These are phyloP conservation scores for Lutjanus argentimaculatus DNA, from an alignment of 2,797 vertebrate genomes.

Conservation along the genomic window DNA sequence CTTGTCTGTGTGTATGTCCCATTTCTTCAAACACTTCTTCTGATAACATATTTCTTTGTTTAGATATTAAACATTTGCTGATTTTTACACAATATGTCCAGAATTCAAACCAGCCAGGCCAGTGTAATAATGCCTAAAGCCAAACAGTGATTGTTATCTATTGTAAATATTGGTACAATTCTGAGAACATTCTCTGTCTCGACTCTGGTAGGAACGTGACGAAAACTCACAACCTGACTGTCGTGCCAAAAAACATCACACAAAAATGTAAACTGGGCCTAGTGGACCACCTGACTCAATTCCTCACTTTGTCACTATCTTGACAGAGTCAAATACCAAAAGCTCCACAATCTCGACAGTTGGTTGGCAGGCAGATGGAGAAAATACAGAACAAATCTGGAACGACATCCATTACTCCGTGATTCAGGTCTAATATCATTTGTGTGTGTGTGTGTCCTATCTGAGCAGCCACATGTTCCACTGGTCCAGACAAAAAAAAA, in stretches of 20 bases:
- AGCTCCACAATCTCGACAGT: slow-evolving; percentile 39
- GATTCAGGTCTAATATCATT: slow-evolving; percentile 51
- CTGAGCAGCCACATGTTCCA: slow-evolving; percentile 49
- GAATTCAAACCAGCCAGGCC: slow-evolving; percentile 26
- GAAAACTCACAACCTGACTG: slow-evolving; percentile 35
- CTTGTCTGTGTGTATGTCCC: neutral
- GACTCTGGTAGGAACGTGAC: slow-evolving; percentile 53
- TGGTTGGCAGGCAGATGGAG: slow-evolving; percentile 38
- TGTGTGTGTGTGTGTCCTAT: slow-evolving; percentile 32
- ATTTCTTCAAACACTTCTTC: slow-evolving; percentile 16
- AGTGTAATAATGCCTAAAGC: slow-evolving; percentile 47
- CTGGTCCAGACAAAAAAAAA: slow-evolving; percentile 41
- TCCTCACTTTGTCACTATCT: slow-evolving; percentile 54
- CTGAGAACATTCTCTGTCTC: slow-evolving; percentile 61
- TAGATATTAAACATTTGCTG: slow-evolving; percentile 52
- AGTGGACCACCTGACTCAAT: slow-evolving; percentile 51
- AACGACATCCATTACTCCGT: slow-evolving; percentile 37
- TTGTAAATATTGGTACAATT: slow-evolving; percentile 75
- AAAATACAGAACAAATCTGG: slow-evolving; percentile 46
- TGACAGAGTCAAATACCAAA: slow-evolving; percentile 48
- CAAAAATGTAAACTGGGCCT: slow-evolving; percentile 58
- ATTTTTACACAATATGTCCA: slow-evolving; percentile 44
- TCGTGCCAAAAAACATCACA: slow-evolving; percentile 55
- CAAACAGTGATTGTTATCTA: slow-evolving; percentile 69
- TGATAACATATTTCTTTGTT: slow-evolving; percentile 61